These are phyloP conservation scores for Gadopsis marmoratus DNA, from an alignment of 2,797 vertebrate species.

Conservation along the genomic window DNA sequence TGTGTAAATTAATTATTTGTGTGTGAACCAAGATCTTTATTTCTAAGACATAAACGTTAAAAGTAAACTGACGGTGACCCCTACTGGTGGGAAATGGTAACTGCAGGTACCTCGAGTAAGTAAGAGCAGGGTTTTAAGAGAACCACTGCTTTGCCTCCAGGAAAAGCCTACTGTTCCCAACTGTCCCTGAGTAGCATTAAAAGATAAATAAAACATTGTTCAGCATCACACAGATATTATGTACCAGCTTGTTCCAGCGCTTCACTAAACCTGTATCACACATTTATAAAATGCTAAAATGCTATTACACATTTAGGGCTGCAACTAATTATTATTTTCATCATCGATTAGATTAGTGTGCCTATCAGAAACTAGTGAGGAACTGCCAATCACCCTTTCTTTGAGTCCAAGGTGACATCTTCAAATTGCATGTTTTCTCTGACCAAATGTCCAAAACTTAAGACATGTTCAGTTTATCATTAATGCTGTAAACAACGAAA, in stretches of 20 bases:
- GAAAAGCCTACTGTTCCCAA: not conserved
- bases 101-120: not conserved
- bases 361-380: not conserved
- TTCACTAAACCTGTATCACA: not conserved
- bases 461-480: not conserved
- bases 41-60: not conserved
- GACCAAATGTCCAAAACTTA: not conserved
- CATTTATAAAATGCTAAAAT: too few species aligned
- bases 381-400: not conserved
- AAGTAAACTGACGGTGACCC: conserved; percentile 46
- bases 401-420: not conserved
- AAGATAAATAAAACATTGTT: not conserved
- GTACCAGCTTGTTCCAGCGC: not conserved
- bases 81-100: conserved; percentile 57
- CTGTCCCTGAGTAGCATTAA: not conserved
- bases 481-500: not conserved
- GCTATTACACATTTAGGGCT: not conserved
- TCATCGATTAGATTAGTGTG: too few species aligned
- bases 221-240: not conserved
- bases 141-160: not conserved
- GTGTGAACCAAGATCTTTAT: not conserved
- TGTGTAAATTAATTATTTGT: conserved; percentile 7
- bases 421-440: not conserved
- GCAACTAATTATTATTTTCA: too few species aligned
- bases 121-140: not conserved